Evolutionary conservation across 2,797 vertebrate species (phyloP).

Genomic region (Poecile montanus): DNA sequence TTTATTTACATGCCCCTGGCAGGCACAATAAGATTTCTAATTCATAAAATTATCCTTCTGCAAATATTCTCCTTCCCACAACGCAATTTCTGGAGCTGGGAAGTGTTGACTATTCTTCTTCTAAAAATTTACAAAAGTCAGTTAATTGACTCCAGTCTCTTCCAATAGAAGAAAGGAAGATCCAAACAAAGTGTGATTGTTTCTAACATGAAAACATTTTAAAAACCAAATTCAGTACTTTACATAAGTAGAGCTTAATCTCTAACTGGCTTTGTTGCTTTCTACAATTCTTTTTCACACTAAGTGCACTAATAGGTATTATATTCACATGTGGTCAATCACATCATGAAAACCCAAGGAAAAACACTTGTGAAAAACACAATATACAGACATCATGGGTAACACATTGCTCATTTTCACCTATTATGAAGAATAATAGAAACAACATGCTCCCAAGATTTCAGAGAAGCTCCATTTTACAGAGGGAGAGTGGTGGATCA

Average conservation of each 20-base stretch:
- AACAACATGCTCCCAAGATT: not conserved
- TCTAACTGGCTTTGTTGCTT: not conserved
- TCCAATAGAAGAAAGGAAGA: not conserved
- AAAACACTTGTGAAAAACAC: not conserved
- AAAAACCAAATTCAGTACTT: not conserved
- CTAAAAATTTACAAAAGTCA: not conserved
- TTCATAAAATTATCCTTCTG: not conserved
- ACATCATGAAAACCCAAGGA: not conserved
- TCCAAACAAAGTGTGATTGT: not conserved
- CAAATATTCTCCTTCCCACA: not conserved
- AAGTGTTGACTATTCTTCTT: not conserved
- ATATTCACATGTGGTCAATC: not conserved
- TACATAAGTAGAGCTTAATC: not conserved
- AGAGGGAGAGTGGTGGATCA: not conserved
- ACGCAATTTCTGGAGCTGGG: not conserved
- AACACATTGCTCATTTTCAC: constrained; percentile 8
- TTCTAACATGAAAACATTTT: not conserved
- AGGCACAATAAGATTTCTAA: not conserved
- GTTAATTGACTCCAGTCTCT: not conserved
- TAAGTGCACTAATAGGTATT: not conserved
- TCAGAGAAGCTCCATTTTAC: not conserved
- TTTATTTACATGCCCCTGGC: not conserved
- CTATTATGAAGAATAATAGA: not conserved
- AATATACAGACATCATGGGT: not conserved
- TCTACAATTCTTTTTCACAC: not conserved